These are phyloP conservation scores for Caenorhabditis angaria DNA, from an alignment of 2,888 invertebrate genomes.

Conservation along the genomic window DNA sequence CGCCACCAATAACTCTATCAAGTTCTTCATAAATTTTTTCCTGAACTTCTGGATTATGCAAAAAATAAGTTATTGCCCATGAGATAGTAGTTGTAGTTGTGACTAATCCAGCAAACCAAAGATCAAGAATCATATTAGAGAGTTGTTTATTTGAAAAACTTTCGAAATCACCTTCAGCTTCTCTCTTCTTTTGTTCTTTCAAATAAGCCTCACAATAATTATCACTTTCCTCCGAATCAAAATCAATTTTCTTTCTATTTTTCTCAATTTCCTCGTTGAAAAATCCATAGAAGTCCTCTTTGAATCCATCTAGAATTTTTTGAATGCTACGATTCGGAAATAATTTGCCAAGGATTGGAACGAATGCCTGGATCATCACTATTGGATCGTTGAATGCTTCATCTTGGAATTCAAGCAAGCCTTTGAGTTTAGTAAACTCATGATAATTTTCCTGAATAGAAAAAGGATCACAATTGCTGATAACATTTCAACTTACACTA, in stretches of 20 bases:
- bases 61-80: slow-evolving; percentile 23
- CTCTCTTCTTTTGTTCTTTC: slow-evolving; percentile 35
- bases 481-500: neutral
- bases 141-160: slow-evolving; percentile 25
- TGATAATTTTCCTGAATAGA: slow-evolving; percentile 13
- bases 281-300: slow-evolving; percentile 43
- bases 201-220: slow-evolving; percentile 42
- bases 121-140: slow-evolving; percentile 25
- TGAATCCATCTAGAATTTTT: neutral
- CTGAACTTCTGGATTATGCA: slow-evolving; percentile 31
- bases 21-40: slow-evolving; percentile 54
- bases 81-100: slow-evolving; percentile 24
- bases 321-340: slow-evolving; percentile 17
- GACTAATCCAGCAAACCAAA: slow-evolving; percentile 30
- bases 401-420: slow-evolving; percentile 13
- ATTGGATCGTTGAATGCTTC: slow-evolving; percentile 10
- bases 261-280: slow-evolving; percentile 39
- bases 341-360: slow-evolving; percentile 10
- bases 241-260: slow-evolving; percentile 39
- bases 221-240: slow-evolving; percentile 27
- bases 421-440: slow-evolving; percentile 16
- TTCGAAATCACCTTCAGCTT: slow-evolving; percentile 23
- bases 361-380: slow-evolving; percentile 12
- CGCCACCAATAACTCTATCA: slow-evolving; percentile 46
- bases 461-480: too few relatives aligned